Base-by-base conservation (phyloP, 2,888 invertebrate species). In the Steinernema carpocapsae region DNA sequence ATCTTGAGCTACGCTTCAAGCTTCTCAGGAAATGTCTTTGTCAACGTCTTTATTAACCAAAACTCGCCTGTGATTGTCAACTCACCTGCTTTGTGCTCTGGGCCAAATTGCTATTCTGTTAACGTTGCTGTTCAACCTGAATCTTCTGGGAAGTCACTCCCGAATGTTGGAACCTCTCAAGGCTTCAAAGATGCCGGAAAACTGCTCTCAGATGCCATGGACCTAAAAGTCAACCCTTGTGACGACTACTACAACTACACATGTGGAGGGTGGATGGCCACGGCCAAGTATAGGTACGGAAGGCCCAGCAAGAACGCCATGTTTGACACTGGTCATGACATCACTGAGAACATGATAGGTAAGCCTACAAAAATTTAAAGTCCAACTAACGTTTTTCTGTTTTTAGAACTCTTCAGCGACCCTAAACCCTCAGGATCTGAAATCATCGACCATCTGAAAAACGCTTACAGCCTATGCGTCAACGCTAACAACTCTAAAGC, bases 201-300 rank as follows among this genome's bases (percentile, higher is more conserved):
- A 22, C 10, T 52, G 12, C 24, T 64, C 17, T 6, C 1, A 26
- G 29, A 17, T 3, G 2, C 64, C 17, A 26, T 64, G 29, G 26
- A 64, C 32, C 37, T 32, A 17, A 29, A 26, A 1, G 64, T 32
- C 32, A 26, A 87, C 56, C 87, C 87, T 17, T 87, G 87, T 74
- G 82, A 79, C 24, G 87, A 87, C 76, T 87, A 88, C 75, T 87
- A 87, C 76, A 82, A 85, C 74, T 87, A 84, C 77, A 88, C 87
- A 12, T 87, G 87, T 74, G 87, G 87, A 19, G 84, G 85, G 48
- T 87, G 87, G 87, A 84, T 86, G 26, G 76, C 79, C 52, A 64
- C 12, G 17, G 64, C 64, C 17, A 29, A 64, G 32, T 32, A 32
- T 17, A 12, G 7, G 17, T 32, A 64, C 17, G 64, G 64, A 17